Evolutionary conservation across 2,113 vertebrate genomes (phyloP).

Genomic region (Asarcornis scutulata): DNA sequence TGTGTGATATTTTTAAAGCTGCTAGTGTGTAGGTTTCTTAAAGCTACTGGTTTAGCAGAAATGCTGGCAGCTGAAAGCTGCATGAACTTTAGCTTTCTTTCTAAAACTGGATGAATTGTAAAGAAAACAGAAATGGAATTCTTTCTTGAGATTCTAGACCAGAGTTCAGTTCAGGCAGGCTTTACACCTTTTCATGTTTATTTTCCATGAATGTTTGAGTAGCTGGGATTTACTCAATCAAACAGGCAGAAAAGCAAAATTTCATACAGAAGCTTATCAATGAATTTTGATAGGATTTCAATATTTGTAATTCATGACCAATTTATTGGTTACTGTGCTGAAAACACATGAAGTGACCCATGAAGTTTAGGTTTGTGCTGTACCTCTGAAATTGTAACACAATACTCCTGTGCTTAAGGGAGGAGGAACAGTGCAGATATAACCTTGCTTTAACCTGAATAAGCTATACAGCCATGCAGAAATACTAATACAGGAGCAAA

Average conservation of each 20-base stretch:
- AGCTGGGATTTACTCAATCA: background rate
- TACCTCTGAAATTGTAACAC: background rate
- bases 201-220: conserved; percentile 40
- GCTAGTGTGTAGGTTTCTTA: background rate
- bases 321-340: background rate
- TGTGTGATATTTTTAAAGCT: background rate
- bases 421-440: background rate
- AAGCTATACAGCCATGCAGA: background rate
- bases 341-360: background rate
- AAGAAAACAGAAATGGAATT: background rate
- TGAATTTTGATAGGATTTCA: background rate
- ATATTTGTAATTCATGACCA: background rate
- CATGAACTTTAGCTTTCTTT: background rate
- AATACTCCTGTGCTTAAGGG: background rate
- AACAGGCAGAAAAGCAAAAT: background rate
- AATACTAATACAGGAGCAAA: background rate
- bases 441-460: background rate
- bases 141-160: background rate
- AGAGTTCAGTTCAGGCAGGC: background rate
- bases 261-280: background rate
- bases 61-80: background rate
- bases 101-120: background rate
- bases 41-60: conserved; percentile 19
- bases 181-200: background rate
- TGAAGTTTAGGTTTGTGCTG: background rate